These are phyloP conservation scores for Tridacna crocea DNA, from an alignment of 2,888 invertebrate genomes.

Conservation along the genomic window DNA sequence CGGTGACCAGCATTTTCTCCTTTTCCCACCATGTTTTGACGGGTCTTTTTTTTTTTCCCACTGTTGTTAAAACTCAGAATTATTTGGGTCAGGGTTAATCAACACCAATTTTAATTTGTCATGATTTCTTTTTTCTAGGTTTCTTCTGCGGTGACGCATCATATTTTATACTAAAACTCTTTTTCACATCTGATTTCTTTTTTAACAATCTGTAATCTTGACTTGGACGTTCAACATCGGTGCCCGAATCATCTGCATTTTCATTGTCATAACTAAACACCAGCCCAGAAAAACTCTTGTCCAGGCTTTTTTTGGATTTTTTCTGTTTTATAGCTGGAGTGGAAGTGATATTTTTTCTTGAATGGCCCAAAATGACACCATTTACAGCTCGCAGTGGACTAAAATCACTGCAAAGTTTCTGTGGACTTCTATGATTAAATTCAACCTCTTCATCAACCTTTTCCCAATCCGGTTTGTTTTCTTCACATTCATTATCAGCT, in stretches of 20 bases:
- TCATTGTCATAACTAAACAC: conserved; percentile 18
- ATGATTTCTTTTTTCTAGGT: neutral
- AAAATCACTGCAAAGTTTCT: conserved; percentile 53
- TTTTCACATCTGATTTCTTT: conserved; percentile 24
- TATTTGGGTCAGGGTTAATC: too few species aligned
- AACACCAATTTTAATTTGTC: neutral
- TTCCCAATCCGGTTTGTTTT: conserved; percentile 36
- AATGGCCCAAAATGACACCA: conserved; percentile 28
- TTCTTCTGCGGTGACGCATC: conserved; percentile 19
- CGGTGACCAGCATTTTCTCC: too few species aligned
- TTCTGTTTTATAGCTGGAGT: conserved; percentile 17
- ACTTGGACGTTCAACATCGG: neutral
- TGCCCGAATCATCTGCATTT: conserved; percentile 2
- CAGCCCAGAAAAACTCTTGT: conserved; percentile 14
- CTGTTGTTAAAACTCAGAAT: too few species aligned
- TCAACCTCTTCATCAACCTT: conserved; percentile 68
- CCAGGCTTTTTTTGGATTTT: neutral
- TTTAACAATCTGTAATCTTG: conserved; percentile 27
- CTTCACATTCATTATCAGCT: neutral
- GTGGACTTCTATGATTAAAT: conserved; percentile 71
- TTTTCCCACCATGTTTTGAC: too few species aligned
- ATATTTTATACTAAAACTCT: conserved; percentile 26
- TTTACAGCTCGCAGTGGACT: conserved; percentile 48
- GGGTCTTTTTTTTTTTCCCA: too few species aligned
- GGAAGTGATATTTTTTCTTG: conserved; percentile 28